Conservation (phyloP, 2,888 invertebrate species). For the Idaea aversata region DNA sequence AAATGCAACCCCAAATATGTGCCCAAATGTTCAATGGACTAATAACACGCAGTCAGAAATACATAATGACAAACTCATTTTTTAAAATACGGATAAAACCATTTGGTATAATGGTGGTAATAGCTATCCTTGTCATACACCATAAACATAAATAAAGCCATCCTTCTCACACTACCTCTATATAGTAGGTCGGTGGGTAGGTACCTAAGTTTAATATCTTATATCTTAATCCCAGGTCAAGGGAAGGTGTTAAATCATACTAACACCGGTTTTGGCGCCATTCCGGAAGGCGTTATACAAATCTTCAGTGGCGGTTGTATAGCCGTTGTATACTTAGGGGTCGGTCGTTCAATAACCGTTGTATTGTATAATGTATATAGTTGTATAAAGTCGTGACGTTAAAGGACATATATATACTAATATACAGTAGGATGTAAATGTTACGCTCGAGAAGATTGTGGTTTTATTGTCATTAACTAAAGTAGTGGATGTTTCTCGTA, state of each 20-base stretch:
- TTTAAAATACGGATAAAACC: too few relatives aligned
- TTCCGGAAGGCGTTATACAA: not conserved
- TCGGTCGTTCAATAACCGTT: not conserved
- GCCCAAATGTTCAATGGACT: too few relatives aligned
- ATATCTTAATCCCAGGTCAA: not conserved
- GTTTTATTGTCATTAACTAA: not conserved
- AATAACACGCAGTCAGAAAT: too few relatives aligned
- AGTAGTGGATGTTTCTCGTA: not conserved
- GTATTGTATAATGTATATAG: too few relatives aligned
- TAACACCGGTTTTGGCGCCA: not conserved
- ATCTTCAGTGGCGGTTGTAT: not conserved
- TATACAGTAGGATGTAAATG: not conserved
- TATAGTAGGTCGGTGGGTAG: not conserved
- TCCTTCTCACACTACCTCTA: not conserved
- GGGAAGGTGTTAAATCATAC: slow-evolving; percentile 1
- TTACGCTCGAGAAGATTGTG: not conserved
- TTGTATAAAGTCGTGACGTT: not conserved
- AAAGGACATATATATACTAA: not conserved
- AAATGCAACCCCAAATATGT: too few relatives aligned
- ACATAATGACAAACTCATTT: too few relatives aligned
- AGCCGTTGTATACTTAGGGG: not conserved
- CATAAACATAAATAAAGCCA: not conserved
- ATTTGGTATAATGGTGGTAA: not conserved
- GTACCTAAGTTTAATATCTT: not conserved
- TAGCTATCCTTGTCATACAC: not conserved